Evolutionary conservation across 1,140 invertebrate genomes (phyloP), one percentile per base, ranked within the genome.

Genomic region (Portunus trituberculatus): DNA sequence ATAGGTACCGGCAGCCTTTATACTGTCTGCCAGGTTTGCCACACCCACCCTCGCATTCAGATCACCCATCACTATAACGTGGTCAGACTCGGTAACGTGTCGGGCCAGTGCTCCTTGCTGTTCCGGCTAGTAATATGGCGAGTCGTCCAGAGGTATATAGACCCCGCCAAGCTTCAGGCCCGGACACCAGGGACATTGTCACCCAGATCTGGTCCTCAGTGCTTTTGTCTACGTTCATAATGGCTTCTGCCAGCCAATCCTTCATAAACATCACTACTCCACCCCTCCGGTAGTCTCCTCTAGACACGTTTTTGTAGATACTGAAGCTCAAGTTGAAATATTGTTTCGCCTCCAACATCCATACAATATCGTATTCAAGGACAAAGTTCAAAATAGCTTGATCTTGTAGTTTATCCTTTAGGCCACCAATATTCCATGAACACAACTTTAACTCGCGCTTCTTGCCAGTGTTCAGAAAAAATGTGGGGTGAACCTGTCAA

Each of bases 241-340:
- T 52, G 14, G 6, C 48, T 14, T 52, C 6, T 52, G 6, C 89
- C 2, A 91, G 88, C 7, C 89, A 10, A n/a, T 48, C 39, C 89
- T 91, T 91, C n/a, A 45, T n/a, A 32, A 91, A 48, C 32, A 91
- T 91, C 89, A 91, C n/a, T 39, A 91, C 89, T 48, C 48, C 89
- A 2, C 89, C 89, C 48, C 89, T 91, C 39, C n/a, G 4, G 16
- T 52, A 39, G 12, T 39, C 48, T 2, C 2, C 89, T 48, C n/a
- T 46, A 12, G 89, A 91, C 4, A 12, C 89, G 48, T 91, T 91
- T 48, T 14, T 91, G n/a, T 91, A 91, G 48, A 45, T 48, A 91
- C 39, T 28, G 39, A 52, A 91, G 39, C 32, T 52, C 46, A 45
- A 48, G 29, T 91, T 91, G n/a, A 91, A 91, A 48, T 91, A 91